These are phyloP conservation scores for Orientallactaga sibirica DNA, from an alignment of 2,797 vertebrate genomes.

Conservation along the genomic window DNA sequence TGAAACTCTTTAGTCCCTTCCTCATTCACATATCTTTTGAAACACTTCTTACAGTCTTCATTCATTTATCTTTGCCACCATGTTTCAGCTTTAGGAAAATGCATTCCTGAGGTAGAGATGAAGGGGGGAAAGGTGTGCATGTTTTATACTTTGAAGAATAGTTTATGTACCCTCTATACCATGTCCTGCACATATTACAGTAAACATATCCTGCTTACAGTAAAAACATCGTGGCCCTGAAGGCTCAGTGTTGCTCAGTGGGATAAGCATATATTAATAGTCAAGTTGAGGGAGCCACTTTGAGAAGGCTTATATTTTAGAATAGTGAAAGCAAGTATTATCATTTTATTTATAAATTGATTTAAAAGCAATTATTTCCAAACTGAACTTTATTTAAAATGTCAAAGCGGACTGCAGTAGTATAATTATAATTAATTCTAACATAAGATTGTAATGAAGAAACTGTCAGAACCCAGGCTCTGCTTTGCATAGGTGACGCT, in stretches of 20 bases:
- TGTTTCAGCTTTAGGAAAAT: not conserved
- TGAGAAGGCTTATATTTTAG: not conserved
- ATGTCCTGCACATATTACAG: not conserved
- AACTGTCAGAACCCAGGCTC: not conserved
- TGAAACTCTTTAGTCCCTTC: not conserved
- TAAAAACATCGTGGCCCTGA: not conserved
- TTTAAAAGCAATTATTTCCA: not conserved
- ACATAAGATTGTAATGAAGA: not conserved
- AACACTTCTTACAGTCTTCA: not conserved
- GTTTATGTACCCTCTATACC: not conserved
- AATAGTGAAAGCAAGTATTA: not conserved
- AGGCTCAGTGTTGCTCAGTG: accelerated
- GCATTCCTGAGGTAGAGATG: not conserved
- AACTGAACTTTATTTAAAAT: not conserved
- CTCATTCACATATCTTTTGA: not conserved
- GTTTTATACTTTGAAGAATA: not conserved
- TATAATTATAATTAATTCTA: not conserved
- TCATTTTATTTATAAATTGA: constrained; percentile 17
- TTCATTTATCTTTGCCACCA: not conserved
- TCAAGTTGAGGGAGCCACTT: not conserved
- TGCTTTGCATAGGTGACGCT: not conserved
- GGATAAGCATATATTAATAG: not conserved
- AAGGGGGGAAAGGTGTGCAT: not conserved
- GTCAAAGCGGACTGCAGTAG: not conserved
- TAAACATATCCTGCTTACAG: not conserved